Conservation (phyloP, 2,888 invertebrate species). For the Apocheima hispidaria region DNA sequence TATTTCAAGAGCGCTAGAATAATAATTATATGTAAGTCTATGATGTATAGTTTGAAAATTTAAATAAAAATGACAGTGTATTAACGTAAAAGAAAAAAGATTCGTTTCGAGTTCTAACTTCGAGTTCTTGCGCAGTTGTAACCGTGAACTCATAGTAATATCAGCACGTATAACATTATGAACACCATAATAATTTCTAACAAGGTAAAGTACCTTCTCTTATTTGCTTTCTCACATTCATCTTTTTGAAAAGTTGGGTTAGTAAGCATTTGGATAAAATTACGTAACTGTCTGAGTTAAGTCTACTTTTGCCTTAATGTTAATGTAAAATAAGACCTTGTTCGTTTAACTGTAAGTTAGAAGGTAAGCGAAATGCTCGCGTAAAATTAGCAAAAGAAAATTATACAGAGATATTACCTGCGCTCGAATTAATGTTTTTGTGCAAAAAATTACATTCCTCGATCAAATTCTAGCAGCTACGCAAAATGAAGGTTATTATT, state of each 20-base stretch:
- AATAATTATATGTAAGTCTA: too few species aligned
- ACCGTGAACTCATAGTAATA: constrained; percentile 50
- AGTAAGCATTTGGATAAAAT: constrained; percentile 54
- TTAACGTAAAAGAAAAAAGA: too few species aligned
- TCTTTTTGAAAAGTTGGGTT: constrained; percentile 62
- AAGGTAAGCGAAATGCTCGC: constrained; percentile 16
- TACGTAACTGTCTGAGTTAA: constrained; percentile 49
- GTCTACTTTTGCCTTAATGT: constrained; percentile 30
- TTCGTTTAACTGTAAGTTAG: constrained; percentile 4
- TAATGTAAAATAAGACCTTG: constrained; percentile 13
- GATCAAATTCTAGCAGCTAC: constrained; percentile 4
- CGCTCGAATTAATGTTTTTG: constrained; percentile 1
- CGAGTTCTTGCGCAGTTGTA: constrained; percentile 21
- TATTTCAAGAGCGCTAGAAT: too few species aligned
- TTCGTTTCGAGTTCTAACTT: constrained; percentile 38
- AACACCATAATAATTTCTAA: constrained; percentile 70
- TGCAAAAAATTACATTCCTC: constrained; percentile 2
- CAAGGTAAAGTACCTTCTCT: constrained; percentile 69
- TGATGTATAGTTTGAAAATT: background rate
- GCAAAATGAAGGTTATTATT: constrained; percentile 6
- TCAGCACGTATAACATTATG: constrained; percentile 61
- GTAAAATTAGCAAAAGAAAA: constrained; percentile 14
- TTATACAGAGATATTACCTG: constrained; percentile 3
- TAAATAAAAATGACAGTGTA: too few species aligned
- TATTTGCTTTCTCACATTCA: constrained; percentile 70